Base-by-base conservation (phyloP, 2,797 vertebrate genomes). In the Premnoplex brunnescens region DNA sequence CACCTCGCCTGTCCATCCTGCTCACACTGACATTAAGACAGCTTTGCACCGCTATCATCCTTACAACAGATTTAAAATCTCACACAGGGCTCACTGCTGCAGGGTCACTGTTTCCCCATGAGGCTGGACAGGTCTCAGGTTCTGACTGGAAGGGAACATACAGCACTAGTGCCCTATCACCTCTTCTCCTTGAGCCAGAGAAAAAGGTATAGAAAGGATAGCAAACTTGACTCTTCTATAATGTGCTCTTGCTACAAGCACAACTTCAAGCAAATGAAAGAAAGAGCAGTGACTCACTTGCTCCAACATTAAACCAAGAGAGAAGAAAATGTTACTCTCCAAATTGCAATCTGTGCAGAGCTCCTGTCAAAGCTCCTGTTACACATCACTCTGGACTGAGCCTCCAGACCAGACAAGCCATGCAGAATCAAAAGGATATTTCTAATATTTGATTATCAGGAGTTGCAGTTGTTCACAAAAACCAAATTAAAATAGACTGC, bases 281-380 rank as follows among this genome's bases (percentile, higher is more conserved):
- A 68, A 71, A 55, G 34, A 91, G 66, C 73, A 85, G 48, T 86
- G 90, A 93, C 62, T 94, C 83, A 68, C 51, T 90, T 88, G 66
- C 91, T 86, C 77, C 59, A 94, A 79, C 79, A 88, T 85, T 37
- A 94, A 66, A 77, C 48, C 36, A 49, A 14, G 14, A 91, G 16
- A 23, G 51, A 88, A 89, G 30, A 76, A 86, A 91, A 81, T 3
- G 5, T 46, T 63, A 37, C 88, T 85, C 34, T 85, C 59, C 82
- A 67, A 91, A 87, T 34, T 78, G 92, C 91, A 91, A 51, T 69
- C 82, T 89, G 55, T 78, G 46, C 82, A 95, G 56, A 16, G 14
- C 41, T 79, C 41, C 75, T 39, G 49, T 49, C 66, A 58, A 63
- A 71, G 46, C n/a, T 74, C 72, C 64, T 19, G 8, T 60, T 80